phyloP scores from a whole-genome alignment of 2,797 vertebrate genomes.

The Manis crassicaudata region DNA sequence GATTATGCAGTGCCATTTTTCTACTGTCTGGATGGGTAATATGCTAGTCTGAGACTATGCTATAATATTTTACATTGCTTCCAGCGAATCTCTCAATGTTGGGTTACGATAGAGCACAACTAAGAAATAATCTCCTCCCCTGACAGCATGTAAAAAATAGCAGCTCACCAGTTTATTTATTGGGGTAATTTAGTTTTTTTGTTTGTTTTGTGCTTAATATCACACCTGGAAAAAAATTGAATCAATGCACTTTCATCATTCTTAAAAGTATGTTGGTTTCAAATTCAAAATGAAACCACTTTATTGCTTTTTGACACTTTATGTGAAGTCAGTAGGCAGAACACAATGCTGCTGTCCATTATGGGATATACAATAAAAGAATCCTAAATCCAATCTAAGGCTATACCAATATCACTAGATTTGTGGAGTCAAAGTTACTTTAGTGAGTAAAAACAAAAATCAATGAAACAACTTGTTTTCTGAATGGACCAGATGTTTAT shows the following conservation, averaged over 20 bases:
- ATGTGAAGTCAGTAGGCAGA: slow-evolving; percentile 62
- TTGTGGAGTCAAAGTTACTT: neutral
- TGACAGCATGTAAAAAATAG: neutral
- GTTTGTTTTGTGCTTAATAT: neutral
- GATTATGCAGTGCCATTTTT: neutral
- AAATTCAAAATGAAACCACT: slow-evolving; percentile 48
- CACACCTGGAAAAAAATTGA: neutral
- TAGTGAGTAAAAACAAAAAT: neutral
- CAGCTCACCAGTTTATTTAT: neutral
- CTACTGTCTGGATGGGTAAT: neutral
- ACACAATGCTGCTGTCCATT: slow-evolving; percentile 54
- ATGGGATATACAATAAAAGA: neutral
- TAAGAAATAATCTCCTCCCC: neutral
- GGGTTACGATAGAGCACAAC: neutral
- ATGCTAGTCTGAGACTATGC: neutral
- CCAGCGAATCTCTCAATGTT: neutral
- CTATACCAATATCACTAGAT: neutral
- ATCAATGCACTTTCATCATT: slow-evolving; percentile 71
- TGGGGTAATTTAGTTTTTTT: neutral
- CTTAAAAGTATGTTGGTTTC: slow-evolving; percentile 57
- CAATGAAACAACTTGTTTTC: neutral
- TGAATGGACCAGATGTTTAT: neutral
- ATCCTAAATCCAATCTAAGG: slow-evolving; percentile 20
- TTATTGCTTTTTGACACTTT: neutral
- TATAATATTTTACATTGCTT: neutral